Base-by-base conservation (phyloP, 2,888 invertebrate genomes). In the Eristalinus aeneus region DNA sequence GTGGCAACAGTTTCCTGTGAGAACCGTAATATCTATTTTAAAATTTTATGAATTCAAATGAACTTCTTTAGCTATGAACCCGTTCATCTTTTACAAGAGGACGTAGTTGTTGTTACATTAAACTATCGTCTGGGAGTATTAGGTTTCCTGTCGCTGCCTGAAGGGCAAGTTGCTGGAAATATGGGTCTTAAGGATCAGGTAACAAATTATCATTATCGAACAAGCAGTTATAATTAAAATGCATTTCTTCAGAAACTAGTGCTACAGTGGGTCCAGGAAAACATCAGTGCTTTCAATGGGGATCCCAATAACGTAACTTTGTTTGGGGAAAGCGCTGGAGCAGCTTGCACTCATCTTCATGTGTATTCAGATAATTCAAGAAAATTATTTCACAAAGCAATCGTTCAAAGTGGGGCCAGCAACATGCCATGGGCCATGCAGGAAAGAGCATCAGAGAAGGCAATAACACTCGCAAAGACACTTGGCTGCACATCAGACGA, bases 231-330 rank as follows among this genome's bases (percentile, higher is more conserved):
- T 12, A 56, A 46, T 81, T 27, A 31, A 0, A 1, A 5, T 22
- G n/a, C 65, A 12, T n/a, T 31, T 86, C 36, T 0, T 8, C 27
- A 89, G 88, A 92, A 89, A 36, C 75, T 94, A 27, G 94, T 94
- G 10, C 91, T 94, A 88, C 92, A 93, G 87, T 92, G 93, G 88
- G 67, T 92, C 90, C 88, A 93, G 1, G 93, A 93, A 0, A 88
- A 93, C 91, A 89, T 94, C 91, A 72, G 89, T 88, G 89, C 93
- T 91, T 90, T 93, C 91, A 92, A 92, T 91, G 89, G 93, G 90
- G 93, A 94, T 93, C 89, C 91, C 0, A 80, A 89, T 8, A 92
- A 92, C 74, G 89, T 92, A 0, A 92, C 92, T 0, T 36, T 92
- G 1, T 92, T 92, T 31, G 93, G 92, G 0, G 92, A 92, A 83